phyloP scores from a whole-genome alignment of 2,888 invertebrate species.

The Bimastos eiseni region DNA sequence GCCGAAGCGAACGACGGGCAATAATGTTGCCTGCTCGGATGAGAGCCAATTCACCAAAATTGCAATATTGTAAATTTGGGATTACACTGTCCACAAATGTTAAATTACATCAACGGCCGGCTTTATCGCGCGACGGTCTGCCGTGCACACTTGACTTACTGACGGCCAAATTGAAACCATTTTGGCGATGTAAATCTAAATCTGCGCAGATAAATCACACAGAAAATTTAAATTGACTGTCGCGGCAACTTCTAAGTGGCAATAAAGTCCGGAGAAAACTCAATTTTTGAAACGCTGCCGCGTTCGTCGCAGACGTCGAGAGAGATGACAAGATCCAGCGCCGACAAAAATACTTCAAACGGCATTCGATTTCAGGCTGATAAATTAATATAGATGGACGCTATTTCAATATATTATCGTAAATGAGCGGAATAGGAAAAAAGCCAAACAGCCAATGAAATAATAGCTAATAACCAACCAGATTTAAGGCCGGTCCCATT shows the following conservation, averaged over 20 bases:
- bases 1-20: background rate
- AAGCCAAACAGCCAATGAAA: background rate
- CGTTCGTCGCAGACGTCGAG: background rate
- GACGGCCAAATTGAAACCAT: slow-evolving; percentile 21
- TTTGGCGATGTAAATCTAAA: slow-evolving; percentile 26
- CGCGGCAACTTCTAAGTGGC: slow-evolving; percentile 23
- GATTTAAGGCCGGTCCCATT: background rate
- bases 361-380: slow-evolving; percentile 17
- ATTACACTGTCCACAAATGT: slow-evolving; percentile 18
- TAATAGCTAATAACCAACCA: background rate
- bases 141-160: slow-evolving; percentile 1
- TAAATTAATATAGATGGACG: slow-evolving; percentile 25
- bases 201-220: slow-evolving; percentile 21
- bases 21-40: background rate
- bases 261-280: slow-evolving; percentile 24
- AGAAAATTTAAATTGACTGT: slow-evolving; percentile 27
- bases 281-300: slow-evolving; percentile 3
- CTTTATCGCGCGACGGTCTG: background rate
- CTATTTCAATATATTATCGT: slow-evolving; percentile 19
- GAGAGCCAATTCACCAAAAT: slow-evolving; percentile 22
- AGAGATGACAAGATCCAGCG: slow-evolving; percentile 9
- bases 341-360: slow-evolving; percentile 19
- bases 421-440: slow-evolving; percentile 4
- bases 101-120: slow-evolving; percentile 9
- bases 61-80: slow-evolving; percentile 27